Evolutionary conservation across 2,113 vertebrate genomes (phyloP).

Genomic region (Trematocara macrostoma): DNA sequence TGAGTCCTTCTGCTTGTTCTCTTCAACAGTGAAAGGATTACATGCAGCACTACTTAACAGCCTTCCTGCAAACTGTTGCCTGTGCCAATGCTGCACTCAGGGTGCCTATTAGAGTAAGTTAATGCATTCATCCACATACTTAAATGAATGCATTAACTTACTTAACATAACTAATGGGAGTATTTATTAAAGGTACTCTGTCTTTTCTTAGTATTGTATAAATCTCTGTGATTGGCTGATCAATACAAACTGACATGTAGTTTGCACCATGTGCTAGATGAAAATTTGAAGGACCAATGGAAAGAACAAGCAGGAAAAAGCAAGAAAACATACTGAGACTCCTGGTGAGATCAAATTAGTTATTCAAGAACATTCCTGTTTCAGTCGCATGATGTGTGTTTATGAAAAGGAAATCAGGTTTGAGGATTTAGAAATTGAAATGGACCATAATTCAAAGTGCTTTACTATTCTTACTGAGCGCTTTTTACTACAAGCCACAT

Average conservation of each 20-base stretch:
- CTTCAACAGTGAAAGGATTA: constrained; percentile 7
- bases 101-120: not conserved
- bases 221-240: not conserved
- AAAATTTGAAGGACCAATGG: not conserved
- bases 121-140: not conserved
- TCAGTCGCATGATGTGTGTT: not conserved
- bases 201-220: not conserved
- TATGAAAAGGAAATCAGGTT: not conserved
- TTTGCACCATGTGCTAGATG: not conserved
- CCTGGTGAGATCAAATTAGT: not conserved
- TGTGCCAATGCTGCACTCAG: not conserved
- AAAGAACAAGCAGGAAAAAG: not conserved
- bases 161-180: constrained; percentile 11
- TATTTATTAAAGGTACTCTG: not conserved
- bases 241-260: not conserved
- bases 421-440: not conserved
- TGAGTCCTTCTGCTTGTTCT: not conserved
- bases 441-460: not conserved
- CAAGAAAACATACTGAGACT: not conserved
- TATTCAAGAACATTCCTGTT: not conserved
- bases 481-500: not conserved
- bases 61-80: not conserved
- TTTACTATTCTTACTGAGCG: not conserved
- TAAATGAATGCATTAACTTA: not conserved
- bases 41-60: not conserved